These are phyloP conservation scores for Deroplatys truncata DNA, from an alignment of 2,888 invertebrate genomes.

Conservation along the genomic window DNA sequence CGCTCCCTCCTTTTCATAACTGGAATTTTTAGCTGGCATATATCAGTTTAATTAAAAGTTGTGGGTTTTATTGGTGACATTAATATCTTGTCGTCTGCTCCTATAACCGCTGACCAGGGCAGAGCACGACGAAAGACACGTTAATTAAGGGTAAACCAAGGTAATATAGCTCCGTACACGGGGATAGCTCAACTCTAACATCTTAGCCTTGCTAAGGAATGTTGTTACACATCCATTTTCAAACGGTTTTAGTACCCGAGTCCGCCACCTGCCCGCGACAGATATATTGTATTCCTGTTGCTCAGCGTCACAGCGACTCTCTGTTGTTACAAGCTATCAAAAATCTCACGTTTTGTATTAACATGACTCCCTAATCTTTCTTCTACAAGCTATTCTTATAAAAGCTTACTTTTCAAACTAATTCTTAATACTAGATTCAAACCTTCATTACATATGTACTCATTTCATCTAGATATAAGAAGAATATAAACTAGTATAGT, in stretches of 20 bases:
- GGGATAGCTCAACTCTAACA: neutral
- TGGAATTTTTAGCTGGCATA: slow-evolving; percentile 16
- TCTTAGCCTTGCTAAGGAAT: neutral
- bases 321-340: too few relatives aligned
- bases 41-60: slow-evolving; percentile 22
- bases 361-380: too few relatives aligned
- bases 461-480: too few relatives aligned
- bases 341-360: too few relatives aligned
- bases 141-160: neutral
- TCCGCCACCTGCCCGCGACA: neutral
- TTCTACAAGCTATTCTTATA: too few relatives aligned
- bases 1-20: slow-evolving; percentile 5
- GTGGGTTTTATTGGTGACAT: slow-evolving; percentile 21
- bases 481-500: too few relatives aligned
- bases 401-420: too few relatives aligned
- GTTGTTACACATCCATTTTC: neutral
- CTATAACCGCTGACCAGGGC: neutral
- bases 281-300: neutral
- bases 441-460: too few relatives aligned
- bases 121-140: neutral
- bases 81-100: slow-evolving; percentile 12
- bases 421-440: too few relatives aligned
- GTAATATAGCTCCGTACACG: neutral
- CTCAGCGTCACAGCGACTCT: too few relatives aligned
- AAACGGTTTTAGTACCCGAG: neutral